Percentiles rank a stretch among this genome's conserved stretches.
Evolutionary conservation across 1,140 invertebrate genomes (phyloP).

Genomic region (Arion vulgaris): DNA sequence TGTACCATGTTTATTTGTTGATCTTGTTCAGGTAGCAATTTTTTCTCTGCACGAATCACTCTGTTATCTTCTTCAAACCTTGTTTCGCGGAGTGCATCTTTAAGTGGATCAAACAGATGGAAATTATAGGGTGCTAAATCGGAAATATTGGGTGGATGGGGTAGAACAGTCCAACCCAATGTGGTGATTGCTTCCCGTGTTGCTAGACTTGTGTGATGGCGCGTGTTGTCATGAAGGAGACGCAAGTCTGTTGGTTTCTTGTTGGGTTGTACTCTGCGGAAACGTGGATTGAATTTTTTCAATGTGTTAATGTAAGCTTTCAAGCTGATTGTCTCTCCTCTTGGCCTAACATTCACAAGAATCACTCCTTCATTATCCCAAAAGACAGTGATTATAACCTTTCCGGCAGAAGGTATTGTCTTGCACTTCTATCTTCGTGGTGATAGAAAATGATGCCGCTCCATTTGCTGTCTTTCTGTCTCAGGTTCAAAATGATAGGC

Average conservation of each 20-base stretch:
- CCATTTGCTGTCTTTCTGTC: conserved; percentile 14
- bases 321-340: conserved; percentile 8
- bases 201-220: conserved; percentile 6
- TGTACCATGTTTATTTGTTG: no score
- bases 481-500: conserved; percentile 4
- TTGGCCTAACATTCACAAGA: not conserved
- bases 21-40: not conserved
- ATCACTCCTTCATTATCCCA: not conserved
- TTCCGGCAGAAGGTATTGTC: conserved; percentile 1
- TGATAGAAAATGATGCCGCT: not conserved
- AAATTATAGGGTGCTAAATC: conserved; percentile 7
- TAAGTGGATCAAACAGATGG: not conserved
- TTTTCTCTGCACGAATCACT: conserved; percentile 5
- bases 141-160: not conserved
- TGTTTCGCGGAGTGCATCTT: not conserved
- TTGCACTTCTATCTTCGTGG: conserved; percentile 5
- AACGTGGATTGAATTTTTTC: conserved; percentile 1
- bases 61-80: not conserved
- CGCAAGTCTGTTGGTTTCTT: conserved; percentile 3
- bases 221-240: not conserved
- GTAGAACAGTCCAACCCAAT: conserved; percentile 12
- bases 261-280: not conserved
- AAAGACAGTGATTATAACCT: not conserved
- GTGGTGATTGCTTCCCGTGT: conserved; percentile 11
- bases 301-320: conserved; percentile 15